phyloP scores from a whole-genome alignment of 2,888 invertebrate species.

The Ophioninae sp. region DNA sequence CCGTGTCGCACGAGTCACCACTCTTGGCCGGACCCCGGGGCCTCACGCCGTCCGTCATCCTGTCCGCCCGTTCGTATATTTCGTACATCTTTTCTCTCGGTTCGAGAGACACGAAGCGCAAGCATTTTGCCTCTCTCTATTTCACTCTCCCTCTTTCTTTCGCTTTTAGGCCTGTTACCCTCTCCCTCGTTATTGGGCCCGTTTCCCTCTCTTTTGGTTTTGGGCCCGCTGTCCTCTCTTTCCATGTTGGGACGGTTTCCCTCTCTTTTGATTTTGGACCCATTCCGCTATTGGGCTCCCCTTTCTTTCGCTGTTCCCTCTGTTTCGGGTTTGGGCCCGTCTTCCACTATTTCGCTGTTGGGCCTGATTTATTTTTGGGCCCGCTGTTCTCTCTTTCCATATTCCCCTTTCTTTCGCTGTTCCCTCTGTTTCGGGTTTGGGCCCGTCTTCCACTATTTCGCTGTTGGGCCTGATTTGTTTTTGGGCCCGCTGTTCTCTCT shows the following conservation, averaged over 20 bases:
- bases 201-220: too few relatives aligned
- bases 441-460: too few relatives aligned
- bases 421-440: too few relatives aligned
- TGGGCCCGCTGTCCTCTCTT: too few relatives aligned
- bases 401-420: too few relatives aligned
- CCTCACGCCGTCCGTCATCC: slow-evolving; percentile 78
- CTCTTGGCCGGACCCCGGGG: slow-evolving; percentile 76
- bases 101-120: slow-evolving; percentile 40
- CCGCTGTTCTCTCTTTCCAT: too few relatives aligned
- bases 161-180: not conserved
- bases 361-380: not conserved
- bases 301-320: too few relatives aligned
- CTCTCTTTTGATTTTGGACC: too few relatives aligned
- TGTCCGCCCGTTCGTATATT: slow-evolving; percentile 79
- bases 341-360: not conserved
- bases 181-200: not conserved
- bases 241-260: too few relatives aligned
- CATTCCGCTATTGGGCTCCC: too few relatives aligned
- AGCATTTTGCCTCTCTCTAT: slow-evolving; percentile 40
- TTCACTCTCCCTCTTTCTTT: slow-evolving; percentile 26
- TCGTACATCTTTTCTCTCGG: slow-evolving; percentile 65
- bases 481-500: too few relatives aligned
- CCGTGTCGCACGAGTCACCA: slow-evolving; percentile 79
- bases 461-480: not conserved
- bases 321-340: too few relatives aligned